These are phyloP conservation scores for Lacerta agilis DNA, from an alignment of 2,797 vertebrate genomes.

Conservation along the genomic window DNA sequence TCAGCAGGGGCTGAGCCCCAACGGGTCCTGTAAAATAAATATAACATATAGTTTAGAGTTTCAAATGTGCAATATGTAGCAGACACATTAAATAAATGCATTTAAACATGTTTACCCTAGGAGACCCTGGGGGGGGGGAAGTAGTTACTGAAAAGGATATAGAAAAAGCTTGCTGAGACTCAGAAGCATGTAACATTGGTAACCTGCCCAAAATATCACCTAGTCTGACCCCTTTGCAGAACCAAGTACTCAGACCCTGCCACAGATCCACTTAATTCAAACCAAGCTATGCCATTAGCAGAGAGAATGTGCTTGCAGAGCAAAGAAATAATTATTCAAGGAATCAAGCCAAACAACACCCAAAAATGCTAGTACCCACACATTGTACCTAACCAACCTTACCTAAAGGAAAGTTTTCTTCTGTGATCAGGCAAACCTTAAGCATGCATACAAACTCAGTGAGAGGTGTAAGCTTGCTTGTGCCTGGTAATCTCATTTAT, in stretches of 20 bases:
- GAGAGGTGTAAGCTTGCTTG: neutral
- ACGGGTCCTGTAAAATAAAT: conserved; percentile 84
- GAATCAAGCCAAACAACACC: neutral
- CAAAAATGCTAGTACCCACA: neutral
- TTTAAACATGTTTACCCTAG: neutral
- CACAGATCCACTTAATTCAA: neutral
- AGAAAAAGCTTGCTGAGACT: neutral
- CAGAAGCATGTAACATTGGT: neutral
- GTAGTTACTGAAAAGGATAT: neutral
- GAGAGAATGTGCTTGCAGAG: neutral
- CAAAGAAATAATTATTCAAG: neutral
- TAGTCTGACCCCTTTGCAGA: neutral
- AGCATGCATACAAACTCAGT: neutral
- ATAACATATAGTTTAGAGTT: conserved; percentile 17
- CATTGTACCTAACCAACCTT: neutral
- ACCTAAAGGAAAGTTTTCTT: neutral
- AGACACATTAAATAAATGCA: neutral
- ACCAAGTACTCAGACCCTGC: neutral
- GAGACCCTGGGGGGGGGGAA: no score
- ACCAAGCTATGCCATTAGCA: neutral
- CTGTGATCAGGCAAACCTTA: neutral
- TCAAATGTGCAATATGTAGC: neutral
- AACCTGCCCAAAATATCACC: neutral
- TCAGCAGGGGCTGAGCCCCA: conserved; percentile 93
- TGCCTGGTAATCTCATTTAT: no score